Evolutionary conservation across 2,888 invertebrate genomes (phyloP), one percentile per base, ranked within the genome.

Genomic region (Platycnemis pennipes): DNA sequence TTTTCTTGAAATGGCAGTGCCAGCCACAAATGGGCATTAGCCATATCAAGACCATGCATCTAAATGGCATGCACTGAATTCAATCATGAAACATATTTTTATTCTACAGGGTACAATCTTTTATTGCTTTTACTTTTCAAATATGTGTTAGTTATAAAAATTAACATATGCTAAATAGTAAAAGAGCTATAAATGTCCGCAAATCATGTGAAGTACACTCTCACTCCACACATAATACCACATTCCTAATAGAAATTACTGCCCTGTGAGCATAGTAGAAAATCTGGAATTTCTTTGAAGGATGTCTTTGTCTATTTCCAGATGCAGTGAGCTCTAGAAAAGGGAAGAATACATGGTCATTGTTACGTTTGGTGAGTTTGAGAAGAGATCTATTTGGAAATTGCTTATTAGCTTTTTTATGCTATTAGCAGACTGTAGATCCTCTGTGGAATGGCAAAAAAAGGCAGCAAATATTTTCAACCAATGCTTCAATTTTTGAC

Each of bases 301-400:
- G 95, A 94, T 95, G 94, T 95, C 95, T 95, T 88, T 95, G 94
- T 95, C 95, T 95, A 94, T 95, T 95, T 96, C 94, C 95, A 96
- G 96, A 96, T 95, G 95, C 96, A 37, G 95, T 95, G n/a, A 95
- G 95, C 31, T 95, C 96, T 16, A 95, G 96, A 94, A 96, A 96
- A 95, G 96, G 96, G 63, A 96, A 96, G 95, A 96, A 96, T 95
- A 96, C 96, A 16, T 96, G 96, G 96, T 97, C 96, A 31, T 95
- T 97, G n/a, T 95, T 97, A 53, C 96, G 96, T 95, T 95, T 96
- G 95, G 96, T 96, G 96, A 96, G 96, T 96, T 91, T 53, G 19
- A 45, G 44, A 88, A 45, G 87, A 77, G 22, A 0, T 11, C 7
- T 77, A 1, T 26, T 56, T 2, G 31, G 26, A 53, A 86, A 86